Conservation (phyloP, 2,113 vertebrate genomes). For the Dipodomys ordii region DNA sequence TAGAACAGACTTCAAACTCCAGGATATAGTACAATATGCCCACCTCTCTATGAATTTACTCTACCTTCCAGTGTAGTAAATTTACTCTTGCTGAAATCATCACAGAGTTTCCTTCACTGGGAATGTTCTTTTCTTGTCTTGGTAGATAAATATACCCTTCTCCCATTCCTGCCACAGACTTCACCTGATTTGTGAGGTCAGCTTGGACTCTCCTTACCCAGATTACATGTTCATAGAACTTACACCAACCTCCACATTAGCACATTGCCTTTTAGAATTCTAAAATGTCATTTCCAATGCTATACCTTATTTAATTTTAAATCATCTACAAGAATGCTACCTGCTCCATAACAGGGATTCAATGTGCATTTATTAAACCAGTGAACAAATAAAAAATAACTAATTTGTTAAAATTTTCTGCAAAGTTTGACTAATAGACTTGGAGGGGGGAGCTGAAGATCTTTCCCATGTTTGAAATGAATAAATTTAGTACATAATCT, state of each 20-base stretch:
- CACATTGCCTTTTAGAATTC: constrained; percentile 9
- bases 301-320: constrained; percentile 56
- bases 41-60: constrained; percentile 15
- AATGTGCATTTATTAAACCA: neutral
- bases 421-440: constrained; percentile 1
- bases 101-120: neutral
- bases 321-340: neutral
- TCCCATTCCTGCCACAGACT: neutral
- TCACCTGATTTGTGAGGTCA: neutral
- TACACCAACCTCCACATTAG: neutral
- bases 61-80: constrained; percentile 40
- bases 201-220: neutral
- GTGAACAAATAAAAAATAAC: constrained; percentile 40
- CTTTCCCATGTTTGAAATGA: constrained; percentile 33
- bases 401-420: neutral
- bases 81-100: neutral
- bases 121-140: constrained; percentile 1
- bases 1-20: constrained; percentile 14
- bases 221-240: neutral
- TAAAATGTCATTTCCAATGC: neutral
- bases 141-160: constrained; percentile 30
- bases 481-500: constrained; percentile 14
- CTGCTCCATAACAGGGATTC: neutral
- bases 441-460: neutral
- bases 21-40: neutral